Evolutionary conservation across 2,113 vertebrate genomes (phyloP).

Genomic region (Erinaceus europaeus): DNA sequence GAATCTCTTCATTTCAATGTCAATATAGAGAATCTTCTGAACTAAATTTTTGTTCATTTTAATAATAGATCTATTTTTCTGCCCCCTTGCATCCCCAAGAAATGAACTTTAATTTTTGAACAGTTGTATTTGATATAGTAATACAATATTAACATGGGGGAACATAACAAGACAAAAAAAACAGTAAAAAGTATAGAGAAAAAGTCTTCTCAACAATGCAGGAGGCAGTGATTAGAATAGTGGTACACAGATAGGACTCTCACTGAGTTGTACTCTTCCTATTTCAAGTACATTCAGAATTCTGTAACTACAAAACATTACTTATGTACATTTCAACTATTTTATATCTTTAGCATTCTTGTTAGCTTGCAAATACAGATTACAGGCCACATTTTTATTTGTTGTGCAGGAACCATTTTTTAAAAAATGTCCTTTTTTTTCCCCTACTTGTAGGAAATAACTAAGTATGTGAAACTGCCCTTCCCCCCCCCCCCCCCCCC

Average conservation of each 20-base stretch:
- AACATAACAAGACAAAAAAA: constrained; percentile 36
- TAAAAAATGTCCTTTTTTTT: constrained; percentile 15
- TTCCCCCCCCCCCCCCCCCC: too few relatives aligned
- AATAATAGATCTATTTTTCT: constrained; percentile 31
- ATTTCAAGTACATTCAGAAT: constrained; percentile 9
- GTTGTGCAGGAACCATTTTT: not conserved
- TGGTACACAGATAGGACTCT: constrained; percentile 1
- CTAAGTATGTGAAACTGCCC: constrained; percentile 40
- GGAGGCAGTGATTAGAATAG: constrained; percentile 37
- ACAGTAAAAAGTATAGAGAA: constrained; percentile 54
- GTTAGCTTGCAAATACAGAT: constrained; percentile 19
- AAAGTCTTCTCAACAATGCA: not conserved
- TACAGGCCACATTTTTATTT: constrained; percentile 5
- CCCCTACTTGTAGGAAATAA: constrained; percentile 41
- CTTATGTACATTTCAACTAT: constrained; percentile 31
- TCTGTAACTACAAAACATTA: constrained; percentile 11
- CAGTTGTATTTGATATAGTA: constrained; percentile 2
- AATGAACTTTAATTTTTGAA: constrained; percentile 33
- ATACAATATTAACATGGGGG: constrained; percentile 43
- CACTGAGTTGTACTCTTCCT: not conserved
- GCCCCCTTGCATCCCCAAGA: not conserved
- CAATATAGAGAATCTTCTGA: not conserved
- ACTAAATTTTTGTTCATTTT: constrained; percentile 27
- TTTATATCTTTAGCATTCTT: constrained; percentile 1
- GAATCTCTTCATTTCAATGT: constrained; percentile 39